A percentile compares a stretch with the other conserved stretches of the same genome.
Conservation (phyloP, 2,888 invertebrate genomes). For the Meghimatium bilineatum region DNA sequence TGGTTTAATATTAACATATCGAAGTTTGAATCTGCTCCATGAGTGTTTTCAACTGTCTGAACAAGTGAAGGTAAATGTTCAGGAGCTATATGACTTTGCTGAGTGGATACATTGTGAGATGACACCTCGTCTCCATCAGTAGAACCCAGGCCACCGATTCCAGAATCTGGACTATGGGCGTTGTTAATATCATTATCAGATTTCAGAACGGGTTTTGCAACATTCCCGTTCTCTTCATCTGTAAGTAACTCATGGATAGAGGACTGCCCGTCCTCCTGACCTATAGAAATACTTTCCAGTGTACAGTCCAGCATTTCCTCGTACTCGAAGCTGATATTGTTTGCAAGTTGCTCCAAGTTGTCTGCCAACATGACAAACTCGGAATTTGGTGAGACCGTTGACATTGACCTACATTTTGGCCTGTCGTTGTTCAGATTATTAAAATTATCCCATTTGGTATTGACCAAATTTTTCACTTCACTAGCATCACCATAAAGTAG, state of each 20-base stretch:
- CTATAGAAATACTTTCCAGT: constrained; percentile 24
- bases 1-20: background rate
- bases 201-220: background rate
- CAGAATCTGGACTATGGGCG: constrained; percentile 40
- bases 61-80: background rate
- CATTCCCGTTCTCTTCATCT: constrained; percentile 37
- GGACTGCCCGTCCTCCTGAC: constrained; percentile 19
- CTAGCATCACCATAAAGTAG: no score
- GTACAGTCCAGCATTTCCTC: constrained; percentile 45
- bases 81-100: background rate
- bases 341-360: constrained; percentile 53
- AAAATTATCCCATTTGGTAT: background rate
- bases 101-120: background rate
- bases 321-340: constrained; percentile 61
- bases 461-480: background rate
- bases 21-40: background rate
- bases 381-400: constrained; percentile 44
- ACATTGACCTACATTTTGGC: constrained; percentile 16
- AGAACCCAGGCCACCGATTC: constrained; percentile 29
- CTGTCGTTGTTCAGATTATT: constrained; percentile 32
- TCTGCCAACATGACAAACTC: constrained; percentile 49
- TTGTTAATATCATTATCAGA: constrained; percentile 45
- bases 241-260: constrained; percentile 36
- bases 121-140: constrained; percentile 19
- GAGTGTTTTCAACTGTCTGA: background rate